These are phyloP conservation scores for Meloidogyne floridensis DNA, from an alignment of 1,140 invertebrate species.

Conservation along the genomic window DNA sequence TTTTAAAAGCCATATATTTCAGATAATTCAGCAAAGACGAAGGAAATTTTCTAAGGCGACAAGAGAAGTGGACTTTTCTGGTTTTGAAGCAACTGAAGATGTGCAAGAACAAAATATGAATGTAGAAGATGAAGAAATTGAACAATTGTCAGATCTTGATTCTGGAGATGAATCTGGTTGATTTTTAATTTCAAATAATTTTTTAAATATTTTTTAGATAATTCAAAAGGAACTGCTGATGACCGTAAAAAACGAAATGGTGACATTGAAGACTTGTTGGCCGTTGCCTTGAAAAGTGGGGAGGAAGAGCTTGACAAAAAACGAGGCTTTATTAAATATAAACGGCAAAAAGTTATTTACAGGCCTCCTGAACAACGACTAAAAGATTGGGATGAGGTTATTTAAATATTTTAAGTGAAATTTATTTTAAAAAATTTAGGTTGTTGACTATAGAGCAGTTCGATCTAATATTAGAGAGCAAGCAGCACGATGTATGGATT, in stretches of 20 bases:
- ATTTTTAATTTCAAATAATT: neutral
- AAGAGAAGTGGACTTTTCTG: conserved; percentile 51
- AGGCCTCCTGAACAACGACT: conserved; percentile 79
- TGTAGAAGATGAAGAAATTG: conserved; percentile 50
- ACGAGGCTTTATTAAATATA: conserved; percentile 92
- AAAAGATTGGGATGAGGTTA: conserved; percentile 90
- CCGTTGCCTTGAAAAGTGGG: conserved; percentile 72
- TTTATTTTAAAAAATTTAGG: conserved; percentile 69
- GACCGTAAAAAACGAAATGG: conserved; percentile 67
- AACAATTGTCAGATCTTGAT: conserved; percentile 22
- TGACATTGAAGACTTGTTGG: conserved; percentile 85
- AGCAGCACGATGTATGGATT: conserved; percentile 97
- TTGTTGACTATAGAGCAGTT: conserved; percentile 74
- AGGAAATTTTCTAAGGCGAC: conserved; percentile 60
- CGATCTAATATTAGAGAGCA: conserved; percentile 84
- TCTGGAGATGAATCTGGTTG: conserved; percentile 20
- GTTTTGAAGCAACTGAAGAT: conserved; percentile 64
- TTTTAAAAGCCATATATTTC: conserved; percentile 13
- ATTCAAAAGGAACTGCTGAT: neutral
- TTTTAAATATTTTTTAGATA: neutral
- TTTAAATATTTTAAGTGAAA: neutral
- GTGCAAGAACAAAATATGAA: conserved; percentile 55
- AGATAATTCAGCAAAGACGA: conserved; percentile 59
- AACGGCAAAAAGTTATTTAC: conserved; percentile 82
- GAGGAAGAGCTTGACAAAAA: conserved; percentile 86